A percentile compares a stretch with the other conserved stretches of the same genome.
These are phyloP conservation scores for Odontocolon sp. DNA, from an alignment of 2,888 invertebrate genomes.

Conservation along the genomic window DNA sequence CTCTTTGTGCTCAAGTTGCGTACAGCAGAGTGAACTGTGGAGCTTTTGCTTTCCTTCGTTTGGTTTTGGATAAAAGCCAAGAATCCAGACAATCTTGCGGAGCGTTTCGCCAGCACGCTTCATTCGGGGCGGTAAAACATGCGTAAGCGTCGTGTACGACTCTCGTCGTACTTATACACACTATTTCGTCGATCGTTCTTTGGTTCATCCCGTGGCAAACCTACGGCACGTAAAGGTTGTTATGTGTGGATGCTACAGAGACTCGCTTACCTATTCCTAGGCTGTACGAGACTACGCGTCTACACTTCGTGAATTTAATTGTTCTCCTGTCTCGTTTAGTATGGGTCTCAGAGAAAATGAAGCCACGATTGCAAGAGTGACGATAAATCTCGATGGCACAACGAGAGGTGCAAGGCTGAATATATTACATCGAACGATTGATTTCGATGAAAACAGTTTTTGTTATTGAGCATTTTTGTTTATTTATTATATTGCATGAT, in stretches of 20 bases:
- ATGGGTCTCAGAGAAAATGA: constrained; percentile 35
- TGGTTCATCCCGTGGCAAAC: not conserved
- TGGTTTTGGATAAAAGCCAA: constrained; percentile 38
- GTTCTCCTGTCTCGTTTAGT: constrained; percentile 21
- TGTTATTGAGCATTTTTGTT: not conserved
- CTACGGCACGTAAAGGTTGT: not conserved
- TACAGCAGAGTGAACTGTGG: not conserved
- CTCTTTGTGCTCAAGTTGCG: constrained; percentile 20
- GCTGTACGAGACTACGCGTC: not conserved
- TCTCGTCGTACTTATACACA: constrained; percentile 12
- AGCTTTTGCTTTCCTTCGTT: constrained; percentile 3
- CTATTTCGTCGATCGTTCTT: constrained; percentile 13
- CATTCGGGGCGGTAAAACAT: constrained; percentile 16
- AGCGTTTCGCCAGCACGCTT: not conserved
- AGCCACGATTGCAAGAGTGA: constrained; percentile 36
- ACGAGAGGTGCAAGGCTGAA: constrained; percentile 34
- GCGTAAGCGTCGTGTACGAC: constrained; percentile 13
- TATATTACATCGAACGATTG: not conserved
- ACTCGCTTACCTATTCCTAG: constrained; percentile 21
- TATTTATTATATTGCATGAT: not conserved
- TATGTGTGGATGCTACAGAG: not conserved
- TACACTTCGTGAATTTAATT: constrained; percentile 35
- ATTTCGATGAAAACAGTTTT: not conserved
- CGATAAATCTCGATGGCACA: constrained; percentile 51
- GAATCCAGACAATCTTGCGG: constrained; percentile 23